These are phyloP conservation scores for Fopius arisanus DNA, from an alignment of 1,140 invertebrate species.

Conservation along the genomic window DNA sequence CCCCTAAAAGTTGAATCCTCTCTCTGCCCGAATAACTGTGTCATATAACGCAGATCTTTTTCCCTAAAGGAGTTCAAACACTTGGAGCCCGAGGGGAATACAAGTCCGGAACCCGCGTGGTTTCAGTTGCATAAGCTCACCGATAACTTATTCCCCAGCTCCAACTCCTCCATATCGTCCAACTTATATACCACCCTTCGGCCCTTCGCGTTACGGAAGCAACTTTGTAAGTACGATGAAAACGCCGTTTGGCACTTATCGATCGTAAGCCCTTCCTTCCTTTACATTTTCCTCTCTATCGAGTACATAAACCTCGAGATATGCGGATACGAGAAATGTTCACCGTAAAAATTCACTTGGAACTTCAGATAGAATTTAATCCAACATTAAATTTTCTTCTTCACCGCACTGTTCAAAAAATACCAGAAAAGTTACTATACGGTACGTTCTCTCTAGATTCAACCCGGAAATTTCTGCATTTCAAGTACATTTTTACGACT, in stretches of 20 bases:
- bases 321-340: slow-evolving; percentile 15
- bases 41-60: neutral
- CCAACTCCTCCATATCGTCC: slow-evolving; percentile 7
- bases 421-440: too few relatives aligned
- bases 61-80: neutral
- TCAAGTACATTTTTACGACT: too few relatives aligned
- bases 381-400: too few relatives aligned
- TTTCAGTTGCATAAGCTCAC: slow-evolving; percentile 16
- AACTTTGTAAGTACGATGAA: slow-evolving; percentile 15
- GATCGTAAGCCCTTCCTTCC: slow-evolving; percentile 2
- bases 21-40: neutral
- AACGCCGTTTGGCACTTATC: slow-evolving; percentile 23
- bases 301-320: neutral
- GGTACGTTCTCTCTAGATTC: too few relatives aligned
- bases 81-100: neutral
- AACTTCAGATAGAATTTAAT: neutral
- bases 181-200: neutral
- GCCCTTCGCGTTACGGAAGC: neutral
- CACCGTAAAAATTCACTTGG: slow-evolving; percentile 1
- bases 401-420: too few relatives aligned
- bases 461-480: too few relatives aligned
- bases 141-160: slow-evolving; percentile 12
- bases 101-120: neutral
- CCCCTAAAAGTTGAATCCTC: neutral
- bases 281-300: slow-evolving; percentile 10